Base-by-base conservation (phyloP, 1,140 invertebrate species). In the Aphidius ervi region DNA sequence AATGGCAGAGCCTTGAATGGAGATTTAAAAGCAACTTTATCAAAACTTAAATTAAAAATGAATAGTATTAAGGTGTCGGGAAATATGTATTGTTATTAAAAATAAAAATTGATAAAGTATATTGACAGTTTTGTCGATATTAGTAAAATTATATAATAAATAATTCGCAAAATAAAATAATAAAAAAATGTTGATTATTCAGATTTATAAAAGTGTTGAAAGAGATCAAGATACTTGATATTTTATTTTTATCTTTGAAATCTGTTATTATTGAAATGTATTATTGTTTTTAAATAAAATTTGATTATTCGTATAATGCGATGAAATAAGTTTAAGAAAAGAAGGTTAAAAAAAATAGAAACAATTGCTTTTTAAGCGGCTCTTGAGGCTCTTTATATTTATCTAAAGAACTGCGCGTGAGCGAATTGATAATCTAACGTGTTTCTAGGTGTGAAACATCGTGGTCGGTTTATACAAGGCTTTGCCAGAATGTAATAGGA, bases 61-160 rank as follows among this genome's bases (percentile, higher is more conserved):
- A 7, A 9, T 41, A 10, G n/a, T 58, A 31, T 20, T 64, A 63
- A 46, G 70, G 70, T 71, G 66, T 60, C 41, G 70, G 70, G 65
- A 61, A 68, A 61, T 39, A 48, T 16, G 49, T 23, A n/a, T 31
- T 42, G 56, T 31, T 48, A 41, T 16, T 40, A 50, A 50, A 58
- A 48, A 43, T 40, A 23, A 10, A 42, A 42, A 42, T 23, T 5
- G 41, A 48, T 49, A 41, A 47, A 9, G 16, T 16, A 54, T 46
- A 42, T 31, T 5, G 20, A 20, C 23, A 9, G 42, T 56, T 5
- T 49, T 41, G 39, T 40, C 60, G 57, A 62, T 62, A 16, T 16
- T 16, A 16, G 16, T 16, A 16, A 16, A 16, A 16, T 16, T 16
- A 16, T 16, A 16, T 16, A 16, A 16, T 16, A 16, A 16, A 16